Evolutionary conservation across 2,888 invertebrate species (phyloP).

Genomic region (Hypsopygia costalis): DNA sequence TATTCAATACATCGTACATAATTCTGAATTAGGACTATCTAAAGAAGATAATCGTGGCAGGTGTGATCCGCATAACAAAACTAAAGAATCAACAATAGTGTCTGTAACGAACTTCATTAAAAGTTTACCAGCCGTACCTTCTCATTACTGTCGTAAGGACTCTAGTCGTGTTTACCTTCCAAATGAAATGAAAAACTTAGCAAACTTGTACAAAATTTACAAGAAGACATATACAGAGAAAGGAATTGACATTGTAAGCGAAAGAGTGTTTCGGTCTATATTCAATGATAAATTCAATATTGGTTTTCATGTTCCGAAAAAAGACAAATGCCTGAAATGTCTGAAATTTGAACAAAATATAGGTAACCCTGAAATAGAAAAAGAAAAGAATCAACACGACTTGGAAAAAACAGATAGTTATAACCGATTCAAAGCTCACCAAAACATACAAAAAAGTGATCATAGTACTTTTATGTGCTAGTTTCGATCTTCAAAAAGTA

Average conservation of each 20-base stretch:
- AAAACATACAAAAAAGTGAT: conserved; percentile 14
- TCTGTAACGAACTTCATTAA: conserved; percentile 14
- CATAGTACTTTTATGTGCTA: conserved; percentile 6
- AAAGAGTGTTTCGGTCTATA: conserved; percentile 20
- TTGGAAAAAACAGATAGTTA: conserved; percentile 8
- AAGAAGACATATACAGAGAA: conserved; percentile 8
- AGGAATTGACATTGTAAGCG: conserved; percentile 16
- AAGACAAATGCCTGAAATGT: conserved; percentile 3
- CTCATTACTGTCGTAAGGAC: conserved; percentile 24
- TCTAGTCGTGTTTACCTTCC: background rate
- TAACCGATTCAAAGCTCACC: conserved; percentile 10
- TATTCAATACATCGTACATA: conserved; percentile 12
- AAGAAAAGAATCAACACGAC: conserved; percentile 6
- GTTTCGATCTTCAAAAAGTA: conserved; percentile 22
- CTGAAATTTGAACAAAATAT: background rate
- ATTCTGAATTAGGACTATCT: conserved; percentile 6
- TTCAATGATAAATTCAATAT: conserved; percentile 7
- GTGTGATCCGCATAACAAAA: conserved; percentile 13
- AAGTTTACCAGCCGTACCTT: conserved; percentile 12
- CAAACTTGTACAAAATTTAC: conserved; percentile 15
- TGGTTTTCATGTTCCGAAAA: no score
- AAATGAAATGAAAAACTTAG: no score
- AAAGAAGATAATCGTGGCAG: conserved; percentile 18
- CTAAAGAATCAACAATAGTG: no score
- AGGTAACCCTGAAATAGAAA: no score